phyloP scores from a whole-genome alignment of 2,888 invertebrate species.

The Embidobia sp. region DNA sequence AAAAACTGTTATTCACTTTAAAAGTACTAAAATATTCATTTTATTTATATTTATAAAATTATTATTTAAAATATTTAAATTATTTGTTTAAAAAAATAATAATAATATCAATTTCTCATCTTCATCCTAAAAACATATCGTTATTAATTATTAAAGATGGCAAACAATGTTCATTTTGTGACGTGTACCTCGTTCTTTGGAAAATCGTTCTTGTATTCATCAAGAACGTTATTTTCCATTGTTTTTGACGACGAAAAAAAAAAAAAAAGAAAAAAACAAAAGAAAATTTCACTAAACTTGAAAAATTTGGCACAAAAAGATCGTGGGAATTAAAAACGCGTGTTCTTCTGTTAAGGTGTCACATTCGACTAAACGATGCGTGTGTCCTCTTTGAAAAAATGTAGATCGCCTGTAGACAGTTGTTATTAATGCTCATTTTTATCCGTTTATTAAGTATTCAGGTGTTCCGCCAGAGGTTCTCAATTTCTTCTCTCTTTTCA shows the following conservation, averaged over 20 bases:
- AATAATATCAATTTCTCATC: not conserved
- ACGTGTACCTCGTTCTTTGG: conserved; percentile 74
- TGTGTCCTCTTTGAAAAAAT: conserved; percentile 77
- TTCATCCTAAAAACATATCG: conserved; percentile 24
- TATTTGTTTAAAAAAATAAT: conserved; percentile 1
- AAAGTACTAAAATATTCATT: too few species aligned
- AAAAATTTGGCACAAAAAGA: conserved; percentile 11
- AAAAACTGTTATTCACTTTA: too few species aligned
- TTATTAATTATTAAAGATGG: conserved; percentile 21
- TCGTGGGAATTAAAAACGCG: conserved; percentile 26
- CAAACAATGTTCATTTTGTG: conserved; percentile 24
- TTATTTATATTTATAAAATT: too few species aligned
- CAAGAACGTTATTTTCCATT: conserved; percentile 71
- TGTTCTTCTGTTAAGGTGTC: conserved; percentile 70
- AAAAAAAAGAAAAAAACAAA: too few species aligned
- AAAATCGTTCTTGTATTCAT: conserved; percentile 71
- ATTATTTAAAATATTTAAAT: not conserved
- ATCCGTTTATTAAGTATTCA: conserved; percentile 82
- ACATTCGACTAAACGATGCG: conserved; percentile 74
- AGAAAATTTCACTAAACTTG: not conserved
- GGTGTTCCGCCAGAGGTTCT: conserved; percentile 80
- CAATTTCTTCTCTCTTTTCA: conserved; percentile 65
- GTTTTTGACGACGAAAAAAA: too few species aligned
- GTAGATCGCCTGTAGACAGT: conserved; percentile 78
- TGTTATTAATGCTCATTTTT: conserved; percentile 82